These are phyloP conservation scores for Drosophila aff. DNA, from an alignment of 1,140 invertebrate genomes.

Conservation along the genomic window DNA sequence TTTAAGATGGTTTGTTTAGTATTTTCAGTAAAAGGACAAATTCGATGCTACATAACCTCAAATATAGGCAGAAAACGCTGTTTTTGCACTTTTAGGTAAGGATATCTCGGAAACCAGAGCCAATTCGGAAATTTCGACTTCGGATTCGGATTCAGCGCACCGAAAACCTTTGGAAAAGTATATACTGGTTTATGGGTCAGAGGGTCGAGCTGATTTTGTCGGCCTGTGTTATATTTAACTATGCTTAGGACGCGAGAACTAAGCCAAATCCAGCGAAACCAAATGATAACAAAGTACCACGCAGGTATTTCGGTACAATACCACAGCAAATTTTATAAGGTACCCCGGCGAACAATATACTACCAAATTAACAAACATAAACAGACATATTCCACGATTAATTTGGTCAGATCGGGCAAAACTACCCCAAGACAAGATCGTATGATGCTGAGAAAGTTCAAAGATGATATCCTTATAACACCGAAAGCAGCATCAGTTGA, in stretches of 20 bases:
- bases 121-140: too few species aligned
- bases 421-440: conserved; percentile 5
- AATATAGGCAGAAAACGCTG: too few species aligned
- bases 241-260: not conserved
- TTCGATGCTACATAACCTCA: too few species aligned
- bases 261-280: conserved; percentile 2
- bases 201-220: too few species aligned
- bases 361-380: conserved; percentile 16
- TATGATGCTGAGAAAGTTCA: conserved; percentile 21
- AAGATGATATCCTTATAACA: conserved; percentile 4
- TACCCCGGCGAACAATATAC: conserved; percentile 6
- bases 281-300: not conserved
- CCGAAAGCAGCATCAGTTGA: conserved; percentile 3
- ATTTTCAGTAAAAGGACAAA: too few species aligned
- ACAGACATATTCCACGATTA: not conserved
- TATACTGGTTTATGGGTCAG: too few species aligned
- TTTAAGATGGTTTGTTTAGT: too few species aligned
- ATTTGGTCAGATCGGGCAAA: not conserved
- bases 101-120: too few species aligned
- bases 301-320: conserved; percentile 9
- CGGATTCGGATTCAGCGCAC: too few species aligned
- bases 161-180: too few species aligned
- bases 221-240: conserved; percentile 1
- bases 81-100: too few species aligned
- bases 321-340: conserved; percentile 3